These are phyloP conservation scores for Hermodice carunculata DNA, from an alignment of 2,888 invertebrate genomes.

Conservation along the genomic window DNA sequence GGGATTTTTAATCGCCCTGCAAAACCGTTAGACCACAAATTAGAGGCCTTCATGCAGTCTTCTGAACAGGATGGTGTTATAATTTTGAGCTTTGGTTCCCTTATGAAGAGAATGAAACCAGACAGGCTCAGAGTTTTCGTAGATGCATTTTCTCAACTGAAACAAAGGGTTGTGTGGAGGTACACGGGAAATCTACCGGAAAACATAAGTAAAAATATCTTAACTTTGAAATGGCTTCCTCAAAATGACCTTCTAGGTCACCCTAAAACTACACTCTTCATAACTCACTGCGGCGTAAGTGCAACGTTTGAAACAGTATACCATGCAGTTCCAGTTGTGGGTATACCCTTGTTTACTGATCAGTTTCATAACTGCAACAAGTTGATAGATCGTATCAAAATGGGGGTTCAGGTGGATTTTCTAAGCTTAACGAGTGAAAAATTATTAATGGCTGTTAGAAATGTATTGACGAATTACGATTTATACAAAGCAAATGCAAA, in stretches of 20 bases:
- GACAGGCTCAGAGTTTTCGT: neutral
- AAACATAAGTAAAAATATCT: conserved; percentile 2
- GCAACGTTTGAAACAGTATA: conserved; percentile 12
- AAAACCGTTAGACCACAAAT: neutral
- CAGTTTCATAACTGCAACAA: conserved; percentile 6
- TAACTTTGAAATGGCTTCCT: conserved; percentile 12
- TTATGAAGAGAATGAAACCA: neutral
- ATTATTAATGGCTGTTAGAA: neutral
- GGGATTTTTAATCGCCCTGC: conserved; percentile 9
- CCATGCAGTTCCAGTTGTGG: conserved; percentile 12
- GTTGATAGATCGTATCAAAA: conserved; percentile 3
- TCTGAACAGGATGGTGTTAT: conserved; percentile 17
- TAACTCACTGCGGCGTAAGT: conserved; percentile 18
- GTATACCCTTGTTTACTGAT: conserved; percentile 11
- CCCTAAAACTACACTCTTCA: conserved; percentile 12
- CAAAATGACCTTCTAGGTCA: conserved; percentile 16
- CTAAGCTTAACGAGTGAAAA: neutral
- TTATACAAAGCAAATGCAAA: too few relatives aligned
- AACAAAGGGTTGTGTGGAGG: conserved; percentile 15
- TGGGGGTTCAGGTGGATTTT: conserved; percentile 2
- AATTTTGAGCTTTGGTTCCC: conserved; percentile 14
- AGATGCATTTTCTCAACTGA: conserved; percentile 1
- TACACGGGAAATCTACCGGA: conserved; percentile 1
- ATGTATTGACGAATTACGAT: conserved; percentile 8
- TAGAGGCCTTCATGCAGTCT: conserved; percentile 5